Conservation (phyloP, 1,140 invertebrate species). For the Euwallacea similis region DNA sequence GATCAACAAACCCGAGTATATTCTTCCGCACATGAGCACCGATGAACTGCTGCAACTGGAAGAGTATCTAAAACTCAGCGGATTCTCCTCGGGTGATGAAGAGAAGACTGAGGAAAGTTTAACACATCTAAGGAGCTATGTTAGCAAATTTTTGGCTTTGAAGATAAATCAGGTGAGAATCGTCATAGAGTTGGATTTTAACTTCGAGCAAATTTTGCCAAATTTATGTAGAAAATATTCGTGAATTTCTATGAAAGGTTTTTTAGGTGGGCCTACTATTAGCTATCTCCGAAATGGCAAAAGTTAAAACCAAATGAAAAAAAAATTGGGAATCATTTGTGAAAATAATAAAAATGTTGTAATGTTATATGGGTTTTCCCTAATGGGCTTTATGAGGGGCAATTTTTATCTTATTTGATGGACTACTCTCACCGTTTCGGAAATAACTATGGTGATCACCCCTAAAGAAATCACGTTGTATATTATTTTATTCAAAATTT, state of each 20-base stretch:
- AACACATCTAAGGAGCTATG: slow-evolving; percentile 69
- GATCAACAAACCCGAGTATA: slow-evolving; percentile 48
- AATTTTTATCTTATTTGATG: too few species aligned
- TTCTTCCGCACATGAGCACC: slow-evolving; percentile 58
- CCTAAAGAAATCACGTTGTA: background rate
- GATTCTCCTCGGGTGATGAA: slow-evolving; percentile 67
- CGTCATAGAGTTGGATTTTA: background rate
- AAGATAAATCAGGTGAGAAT: slow-evolving; percentile 58
- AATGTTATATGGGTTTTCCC: too few species aligned
- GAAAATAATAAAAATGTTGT: too few species aligned
- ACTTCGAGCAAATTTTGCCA: background rate
- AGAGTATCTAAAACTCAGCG: slow-evolving; percentile 73
- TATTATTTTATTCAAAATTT: background rate
- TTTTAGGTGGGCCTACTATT: too few species aligned
- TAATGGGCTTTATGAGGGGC: too few species aligned
- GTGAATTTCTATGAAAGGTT: too few species aligned
- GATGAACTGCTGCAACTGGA: slow-evolving; percentile 69
- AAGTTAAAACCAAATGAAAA: too few species aligned
- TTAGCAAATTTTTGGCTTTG: slow-evolving; percentile 63
- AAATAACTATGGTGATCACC: too few species aligned
- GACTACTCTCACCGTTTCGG: too few species aligned
- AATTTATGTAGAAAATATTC: too few species aligned
- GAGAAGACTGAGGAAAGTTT: slow-evolving; percentile 66
- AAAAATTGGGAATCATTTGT: too few species aligned
- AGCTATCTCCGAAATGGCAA: too few species aligned